These are phyloP conservation scores for Mungos mungo DNA, from an alignment of 2,113 vertebrate genomes.

Conservation along the genomic window DNA sequence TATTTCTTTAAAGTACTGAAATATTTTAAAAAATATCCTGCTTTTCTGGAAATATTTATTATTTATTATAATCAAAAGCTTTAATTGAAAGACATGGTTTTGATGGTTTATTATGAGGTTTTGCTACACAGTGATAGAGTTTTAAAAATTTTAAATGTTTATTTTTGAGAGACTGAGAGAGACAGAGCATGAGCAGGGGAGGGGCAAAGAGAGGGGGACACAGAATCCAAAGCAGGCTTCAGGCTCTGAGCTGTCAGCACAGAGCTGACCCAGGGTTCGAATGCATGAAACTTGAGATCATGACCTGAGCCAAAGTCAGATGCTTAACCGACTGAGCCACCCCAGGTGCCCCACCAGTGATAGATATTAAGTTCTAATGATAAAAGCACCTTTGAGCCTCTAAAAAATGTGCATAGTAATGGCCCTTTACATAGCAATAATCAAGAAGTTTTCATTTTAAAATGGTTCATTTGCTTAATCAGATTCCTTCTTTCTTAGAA, in stretches of 20 bases:
- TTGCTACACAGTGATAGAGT: background rate
- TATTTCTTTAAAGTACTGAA: background rate
- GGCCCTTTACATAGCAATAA: background rate
- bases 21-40: background rate
- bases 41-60: background rate
- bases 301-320: too few relatives aligned
- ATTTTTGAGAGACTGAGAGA: too few relatives aligned
- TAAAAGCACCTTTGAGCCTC: background rate
- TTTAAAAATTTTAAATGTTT: too few relatives aligned
- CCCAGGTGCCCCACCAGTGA: background rate
- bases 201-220: too few relatives aligned
- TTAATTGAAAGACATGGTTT: background rate
- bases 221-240: too few relatives aligned
- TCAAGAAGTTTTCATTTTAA: constrained; percentile 24
- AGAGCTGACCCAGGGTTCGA: too few relatives aligned
- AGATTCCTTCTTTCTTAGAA: background rate
- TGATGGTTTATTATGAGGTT: background rate
- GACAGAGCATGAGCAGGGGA: too few relatives aligned
- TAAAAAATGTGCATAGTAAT: background rate
- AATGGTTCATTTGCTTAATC: background rate
- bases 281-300: too few relatives aligned
- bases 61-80: background rate
- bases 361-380: background rate
- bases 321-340: too few relatives aligned
- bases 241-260: too few relatives aligned